Evolutionary conservation across 30 jellyfish, hydroid and myxozoan genomes (phyloP).

Genomic region (Calvadosia cruxmelitensis): DNA sequence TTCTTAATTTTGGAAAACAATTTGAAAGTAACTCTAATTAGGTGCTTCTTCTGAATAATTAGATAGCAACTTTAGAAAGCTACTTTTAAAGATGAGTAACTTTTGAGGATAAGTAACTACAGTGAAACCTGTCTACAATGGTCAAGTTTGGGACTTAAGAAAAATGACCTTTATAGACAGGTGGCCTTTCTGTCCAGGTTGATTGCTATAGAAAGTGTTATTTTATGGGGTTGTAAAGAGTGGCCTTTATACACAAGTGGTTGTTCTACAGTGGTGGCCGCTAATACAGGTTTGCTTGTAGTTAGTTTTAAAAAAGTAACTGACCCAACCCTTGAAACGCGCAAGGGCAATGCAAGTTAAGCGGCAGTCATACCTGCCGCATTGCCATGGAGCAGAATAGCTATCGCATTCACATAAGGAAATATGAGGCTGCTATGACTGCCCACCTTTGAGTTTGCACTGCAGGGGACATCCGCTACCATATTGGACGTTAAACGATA

Average conservation of each 20-base stretch:
- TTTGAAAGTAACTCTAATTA: too few relatives aligned
- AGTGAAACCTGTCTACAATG: neutral
- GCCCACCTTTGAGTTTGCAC: neutral
- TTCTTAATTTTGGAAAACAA: too few relatives aligned
- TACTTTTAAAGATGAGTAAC: too few relatives aligned
- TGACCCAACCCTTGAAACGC: too few relatives aligned
- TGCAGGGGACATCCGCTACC: neutral
- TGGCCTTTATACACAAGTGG: neutral
- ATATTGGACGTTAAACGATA: conserved; percentile 31
- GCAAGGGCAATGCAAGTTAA: too few relatives aligned
- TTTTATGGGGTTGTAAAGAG: neutral
- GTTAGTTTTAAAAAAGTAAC: neutral
- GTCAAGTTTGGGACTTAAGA: neutral
- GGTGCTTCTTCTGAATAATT: too few relatives aligned
- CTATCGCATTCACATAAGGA: too few relatives aligned
- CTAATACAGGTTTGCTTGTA: neutral
- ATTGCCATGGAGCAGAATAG: too few relatives aligned
- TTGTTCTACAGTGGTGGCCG: neutral
- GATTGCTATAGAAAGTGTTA: neutral
- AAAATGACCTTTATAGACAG: neutral
- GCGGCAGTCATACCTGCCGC: too few relatives aligned
- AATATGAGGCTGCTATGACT: too few relatives aligned
- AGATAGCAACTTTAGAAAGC: too few relatives aligned
- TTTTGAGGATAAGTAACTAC: too few relatives aligned
- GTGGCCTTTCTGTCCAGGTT: neutral